These are phyloP conservation scores for Eonycteris spelaea DNA, from an alignment of 2,113 vertebrate species.

Conservation along the genomic window DNA sequence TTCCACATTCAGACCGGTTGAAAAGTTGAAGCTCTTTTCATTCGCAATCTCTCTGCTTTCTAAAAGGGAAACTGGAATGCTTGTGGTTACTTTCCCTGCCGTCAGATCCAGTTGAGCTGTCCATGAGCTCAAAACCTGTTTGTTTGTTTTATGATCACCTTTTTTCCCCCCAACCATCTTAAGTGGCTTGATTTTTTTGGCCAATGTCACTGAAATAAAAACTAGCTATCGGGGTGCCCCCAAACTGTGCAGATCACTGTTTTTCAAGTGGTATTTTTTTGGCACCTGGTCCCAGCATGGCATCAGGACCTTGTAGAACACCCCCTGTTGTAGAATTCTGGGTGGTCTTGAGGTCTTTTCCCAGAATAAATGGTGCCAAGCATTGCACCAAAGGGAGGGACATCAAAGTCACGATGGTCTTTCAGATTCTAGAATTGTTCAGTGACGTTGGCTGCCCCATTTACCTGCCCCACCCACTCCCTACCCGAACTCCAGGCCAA, in stretches of 20 bases:
- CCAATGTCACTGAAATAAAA: background rate
- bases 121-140: background rate
- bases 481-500: background rate
- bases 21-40: background rate
- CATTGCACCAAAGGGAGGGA: background rate
- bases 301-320: background rate
- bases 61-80: background rate
- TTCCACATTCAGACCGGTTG: background rate
- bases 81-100: background rate
- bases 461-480: fast-evolving
- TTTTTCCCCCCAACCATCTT: background rate
- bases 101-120: background rate
- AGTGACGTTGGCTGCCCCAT: background rate
- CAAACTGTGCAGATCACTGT: background rate
- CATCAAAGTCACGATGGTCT: background rate
- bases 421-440: background rate
- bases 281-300: background rate
- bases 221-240: background rate
- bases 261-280: slow-evolving; percentile 1
- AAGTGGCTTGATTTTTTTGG: background rate
- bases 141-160: background rate
- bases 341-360: background rate
- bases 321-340: background rate
- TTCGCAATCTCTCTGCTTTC: background rate
- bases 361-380: background rate